Evolutionary conservation across 2,888 invertebrate species (phyloP).

Genomic region (Dioctria rufipes): DNA sequence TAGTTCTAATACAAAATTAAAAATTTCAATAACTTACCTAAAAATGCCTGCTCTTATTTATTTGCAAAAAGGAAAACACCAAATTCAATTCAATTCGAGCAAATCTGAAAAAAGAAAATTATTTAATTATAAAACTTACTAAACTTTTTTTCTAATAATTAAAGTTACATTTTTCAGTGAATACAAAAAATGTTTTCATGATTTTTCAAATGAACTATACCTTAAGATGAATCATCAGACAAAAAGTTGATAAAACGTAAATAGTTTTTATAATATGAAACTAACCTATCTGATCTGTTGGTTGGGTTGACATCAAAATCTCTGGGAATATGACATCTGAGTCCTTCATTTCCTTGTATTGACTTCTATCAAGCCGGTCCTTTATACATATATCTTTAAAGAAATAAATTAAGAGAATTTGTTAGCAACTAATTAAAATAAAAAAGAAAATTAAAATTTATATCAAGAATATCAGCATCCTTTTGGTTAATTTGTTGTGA

Average conservation of each 20-base stretch:
- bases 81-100: not conserved
- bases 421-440: too few species aligned
- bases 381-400: too few species aligned
- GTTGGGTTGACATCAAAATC: too few species aligned
- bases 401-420: too few species aligned
- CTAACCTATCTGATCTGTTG: too few species aligned
- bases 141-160: not conserved
- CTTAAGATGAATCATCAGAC: conserved; percentile 12
- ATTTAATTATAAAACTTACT: not conserved
- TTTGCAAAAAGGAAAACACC: not conserved
- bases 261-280: too few species aligned
- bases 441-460: not conserved
- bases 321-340: too few species aligned
- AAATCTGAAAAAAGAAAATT: not conserved
- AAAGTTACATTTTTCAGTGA: conserved; percentile 1
- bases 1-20: too few species aligned
- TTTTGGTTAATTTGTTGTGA: conserved; percentile 62
- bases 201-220: conserved; percentile 54
- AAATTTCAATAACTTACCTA: not conserved
- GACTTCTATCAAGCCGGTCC: too few species aligned
- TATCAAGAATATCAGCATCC: conserved; percentile 61
- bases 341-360: too few species aligned
- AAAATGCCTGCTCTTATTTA: not conserved
- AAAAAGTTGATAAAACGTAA: too few species aligned
- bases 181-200: conserved; percentile 41